phyloP scores from a whole-genome alignment of 1,140 invertebrate genomes.

The Drosophila rhopaloa region DNA sequence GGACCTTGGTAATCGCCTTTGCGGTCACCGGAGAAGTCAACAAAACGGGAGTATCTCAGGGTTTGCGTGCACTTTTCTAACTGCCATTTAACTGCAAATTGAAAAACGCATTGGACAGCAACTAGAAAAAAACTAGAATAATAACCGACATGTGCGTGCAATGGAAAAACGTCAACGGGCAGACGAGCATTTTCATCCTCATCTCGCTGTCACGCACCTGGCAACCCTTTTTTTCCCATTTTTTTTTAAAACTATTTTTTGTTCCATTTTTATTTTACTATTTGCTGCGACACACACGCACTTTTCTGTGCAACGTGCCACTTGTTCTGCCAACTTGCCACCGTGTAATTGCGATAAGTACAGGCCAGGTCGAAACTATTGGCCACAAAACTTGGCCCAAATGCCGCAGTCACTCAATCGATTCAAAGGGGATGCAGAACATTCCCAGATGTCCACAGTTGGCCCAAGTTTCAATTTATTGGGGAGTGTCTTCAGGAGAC shows the following conservation, averaged over 20 bases:
- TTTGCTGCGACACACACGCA: conserved; percentile 25
- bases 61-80: conserved; percentile 57
- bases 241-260: conserved; percentile 2
- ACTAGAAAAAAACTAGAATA: conserved; percentile 6
- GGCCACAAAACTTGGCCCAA: conserved; percentile 39
- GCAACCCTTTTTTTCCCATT: conserved; percentile 26
- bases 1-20: conserved; percentile 53
- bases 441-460: conserved; percentile 17
- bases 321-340: conserved; percentile 35
- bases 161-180: conserved; percentile 29
- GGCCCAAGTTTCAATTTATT: too few species aligned
- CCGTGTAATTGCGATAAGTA: conserved; percentile 48
- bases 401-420: conserved; percentile 17
- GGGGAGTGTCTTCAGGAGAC: too few species aligned
- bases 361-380: conserved; percentile 34
- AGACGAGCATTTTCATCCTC: conserved; percentile 21
- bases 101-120: conserved; percentile 33
- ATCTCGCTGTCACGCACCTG: conserved; percentile 45
- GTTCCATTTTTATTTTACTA: not conserved
- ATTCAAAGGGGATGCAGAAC: not conserved
- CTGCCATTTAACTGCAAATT: conserved; percentile 69
- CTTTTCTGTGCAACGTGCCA: conserved; percentile 40
- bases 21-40: conserved; percentile 38
- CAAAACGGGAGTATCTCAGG: conserved; percentile 35
- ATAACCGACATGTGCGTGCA: conserved; percentile 18